A percentile compares a stretch with the other conserved stretches of the same genome.
Conservation (phyloP, 2,113 vertebrate species). For the Silurus glanis region DNA sequence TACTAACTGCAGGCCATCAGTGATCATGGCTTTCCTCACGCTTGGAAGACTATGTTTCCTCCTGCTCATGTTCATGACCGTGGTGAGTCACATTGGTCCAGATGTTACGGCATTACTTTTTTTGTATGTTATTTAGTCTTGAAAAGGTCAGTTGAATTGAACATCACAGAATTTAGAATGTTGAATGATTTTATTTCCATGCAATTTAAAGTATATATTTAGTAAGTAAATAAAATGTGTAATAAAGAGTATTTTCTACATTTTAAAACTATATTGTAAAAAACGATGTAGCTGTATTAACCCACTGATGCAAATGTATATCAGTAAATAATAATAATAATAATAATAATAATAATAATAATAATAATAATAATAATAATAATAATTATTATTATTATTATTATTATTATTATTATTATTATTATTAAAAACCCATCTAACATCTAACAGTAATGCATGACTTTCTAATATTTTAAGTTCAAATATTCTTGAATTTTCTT, state of each 20-base stretch:
- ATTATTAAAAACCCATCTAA: too few species aligned
- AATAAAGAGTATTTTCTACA: neutral
- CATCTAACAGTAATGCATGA: neutral
- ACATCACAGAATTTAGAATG: neutral
- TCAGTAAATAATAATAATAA: too few species aligned
- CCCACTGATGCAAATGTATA: too few species aligned
- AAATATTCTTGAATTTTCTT: neutral
- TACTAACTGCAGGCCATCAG: neutral
- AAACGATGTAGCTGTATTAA: too few species aligned
- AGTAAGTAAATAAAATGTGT: too few species aligned
- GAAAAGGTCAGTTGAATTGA: neutral
- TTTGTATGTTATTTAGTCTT: neutral
- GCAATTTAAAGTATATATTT: neutral
- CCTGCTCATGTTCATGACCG: constrained; percentile 30
- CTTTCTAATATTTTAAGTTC: neutral
- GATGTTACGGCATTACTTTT: neutral
- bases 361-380: too few species aligned
- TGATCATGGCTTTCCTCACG: constrained; percentile 30
- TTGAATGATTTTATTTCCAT: neutral
- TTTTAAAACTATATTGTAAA: too few species aligned
- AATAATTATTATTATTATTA: too few species aligned
- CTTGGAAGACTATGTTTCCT: constrained; percentile 33
- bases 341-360: too few species aligned
- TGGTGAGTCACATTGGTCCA: constrained; percentile 36
- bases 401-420: too few species aligned